Conservation (phyloP, 64 coral and sea anemone genomes). For the Hydrozoanthus tunicans region DNA sequence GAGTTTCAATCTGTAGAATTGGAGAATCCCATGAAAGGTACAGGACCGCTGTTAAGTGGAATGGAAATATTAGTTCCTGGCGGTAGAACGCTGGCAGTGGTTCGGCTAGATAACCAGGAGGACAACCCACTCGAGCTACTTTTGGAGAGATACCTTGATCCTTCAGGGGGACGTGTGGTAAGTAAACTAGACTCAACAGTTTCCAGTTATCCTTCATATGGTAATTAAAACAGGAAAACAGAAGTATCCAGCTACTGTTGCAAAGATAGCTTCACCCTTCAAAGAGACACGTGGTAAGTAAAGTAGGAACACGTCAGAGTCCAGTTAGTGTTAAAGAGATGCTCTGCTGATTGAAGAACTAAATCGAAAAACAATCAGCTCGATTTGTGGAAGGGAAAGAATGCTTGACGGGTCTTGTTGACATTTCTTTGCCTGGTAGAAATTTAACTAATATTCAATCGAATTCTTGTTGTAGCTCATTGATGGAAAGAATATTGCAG, state of each 20-base stretch:
- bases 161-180: conserved; percentile 64
- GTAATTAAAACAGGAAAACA: too few species aligned
- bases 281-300: too few species aligned
- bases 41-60: conserved; percentile 55
- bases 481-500: conserved; percentile 61
- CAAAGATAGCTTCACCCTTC: too few species aligned
- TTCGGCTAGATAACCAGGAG: conserved; percentile 55
- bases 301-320: too few species aligned
- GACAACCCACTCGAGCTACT: conserved; percentile 74
- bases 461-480: conserved; percentile 54
- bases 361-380: too few species aligned
- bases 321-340: too few species aligned
- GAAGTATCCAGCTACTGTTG: too few species aligned
- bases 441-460: not conserved
- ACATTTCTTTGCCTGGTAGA: not conserved
- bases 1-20: conserved; percentile 75
- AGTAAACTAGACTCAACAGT: not conserved
- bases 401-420: not conserved
- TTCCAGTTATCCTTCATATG: too few species aligned
- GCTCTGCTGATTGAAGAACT: too few species aligned
- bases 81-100: conserved; percentile 59
- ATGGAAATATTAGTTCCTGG: conserved; percentile 47
- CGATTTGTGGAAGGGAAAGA: too few species aligned
- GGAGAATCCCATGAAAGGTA: conserved; percentile 51
- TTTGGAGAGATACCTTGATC: conserved; percentile 79